Evolutionary conservation across 2,888 invertebrate species (phyloP).

Genomic region (Drosophila greeni): DNA sequence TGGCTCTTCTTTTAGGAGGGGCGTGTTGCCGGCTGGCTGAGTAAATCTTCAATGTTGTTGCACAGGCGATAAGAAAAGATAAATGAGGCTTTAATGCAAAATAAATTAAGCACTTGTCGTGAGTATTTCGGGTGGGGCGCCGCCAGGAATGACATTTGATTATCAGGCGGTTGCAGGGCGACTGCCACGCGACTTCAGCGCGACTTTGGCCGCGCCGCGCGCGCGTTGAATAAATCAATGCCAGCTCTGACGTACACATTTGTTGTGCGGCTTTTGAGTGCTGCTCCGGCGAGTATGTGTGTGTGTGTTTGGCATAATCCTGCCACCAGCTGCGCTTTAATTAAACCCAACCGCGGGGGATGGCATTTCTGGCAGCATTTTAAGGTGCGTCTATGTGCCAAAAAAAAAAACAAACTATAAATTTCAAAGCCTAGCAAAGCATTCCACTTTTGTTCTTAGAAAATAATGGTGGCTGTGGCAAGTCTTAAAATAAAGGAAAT

Average conservation of each 20-base stretch:
- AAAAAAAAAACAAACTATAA: slow-evolving; percentile 49
- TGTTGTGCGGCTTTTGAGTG: slow-evolving; percentile 16
- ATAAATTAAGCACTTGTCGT: slow-evolving; percentile 73
- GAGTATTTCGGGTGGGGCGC: slow-evolving; percentile 51
- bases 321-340: slow-evolving; percentile 60
- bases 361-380: slow-evolving; percentile 15
- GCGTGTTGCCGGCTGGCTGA: slow-evolving; percentile 45
- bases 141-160: slow-evolving; percentile 71
- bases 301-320: slow-evolving; percentile 51
- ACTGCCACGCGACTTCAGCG: slow-evolving; percentile 44
- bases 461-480: neutral
- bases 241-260: slow-evolving; percentile 44
- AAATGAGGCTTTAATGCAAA: slow-evolving; percentile 73
- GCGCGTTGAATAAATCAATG: slow-evolving; percentile 63
- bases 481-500: neutral
- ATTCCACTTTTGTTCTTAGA: slow-evolving; percentile 23
- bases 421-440: slow-evolving; percentile 47
- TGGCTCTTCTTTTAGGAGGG: slow-evolving; percentile 2
- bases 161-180: slow-evolving; percentile 65
- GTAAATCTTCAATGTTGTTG: slow-evolving; percentile 72
- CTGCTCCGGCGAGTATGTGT: slow-evolving; percentile 11
- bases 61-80: slow-evolving; percentile 71
- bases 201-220: slow-evolving; percentile 52
- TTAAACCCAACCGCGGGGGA: slow-evolving; percentile 59
- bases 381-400: slow-evolving; percentile 27